These are phyloP conservation scores for Periplaneta americana DNA, from an alignment of 1,140 invertebrate species.

Conservation along the genomic window DNA sequence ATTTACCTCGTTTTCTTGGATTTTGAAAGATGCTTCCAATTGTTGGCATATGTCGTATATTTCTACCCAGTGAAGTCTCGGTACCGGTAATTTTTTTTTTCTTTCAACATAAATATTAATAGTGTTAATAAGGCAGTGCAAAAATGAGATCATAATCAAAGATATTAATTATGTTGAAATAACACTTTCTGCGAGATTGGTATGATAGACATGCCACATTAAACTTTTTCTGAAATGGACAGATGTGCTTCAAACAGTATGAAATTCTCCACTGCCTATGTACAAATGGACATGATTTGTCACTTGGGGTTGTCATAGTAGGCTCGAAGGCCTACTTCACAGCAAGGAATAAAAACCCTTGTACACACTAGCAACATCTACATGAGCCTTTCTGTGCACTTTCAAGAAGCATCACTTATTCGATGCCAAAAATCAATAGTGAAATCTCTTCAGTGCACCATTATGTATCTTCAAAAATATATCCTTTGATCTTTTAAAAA, in stretches of 20 bases:
- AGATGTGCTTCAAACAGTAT: constrained; percentile 3
- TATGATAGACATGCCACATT: no score
- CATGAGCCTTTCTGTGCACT: background rate
- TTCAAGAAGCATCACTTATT: background rate
- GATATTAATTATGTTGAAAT: no score
- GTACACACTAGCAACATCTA: background rate
- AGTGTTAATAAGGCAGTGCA: no score
- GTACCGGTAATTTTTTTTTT: no score
- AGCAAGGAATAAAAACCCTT: background rate
- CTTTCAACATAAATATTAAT: no score
- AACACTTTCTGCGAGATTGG: no score
- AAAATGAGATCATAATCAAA: no score
- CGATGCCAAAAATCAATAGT: background rate
- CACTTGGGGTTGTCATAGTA: background rate
- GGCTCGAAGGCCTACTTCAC: background rate
- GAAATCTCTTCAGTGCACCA: background rate
- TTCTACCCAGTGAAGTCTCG: no score
- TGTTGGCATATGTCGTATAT: no score
- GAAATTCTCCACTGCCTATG: constrained; percentile 1
- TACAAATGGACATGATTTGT: constrained; percentile 4
- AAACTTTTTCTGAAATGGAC: no score
- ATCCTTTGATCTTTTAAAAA: constrained; percentile 1
- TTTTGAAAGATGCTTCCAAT: no score
- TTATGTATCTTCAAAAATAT: constrained; percentile 8
- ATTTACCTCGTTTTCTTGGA: no score